phyloP scores from a whole-genome alignment of 2,888 invertebrate species.

The Pollenia labialis region DNA sequence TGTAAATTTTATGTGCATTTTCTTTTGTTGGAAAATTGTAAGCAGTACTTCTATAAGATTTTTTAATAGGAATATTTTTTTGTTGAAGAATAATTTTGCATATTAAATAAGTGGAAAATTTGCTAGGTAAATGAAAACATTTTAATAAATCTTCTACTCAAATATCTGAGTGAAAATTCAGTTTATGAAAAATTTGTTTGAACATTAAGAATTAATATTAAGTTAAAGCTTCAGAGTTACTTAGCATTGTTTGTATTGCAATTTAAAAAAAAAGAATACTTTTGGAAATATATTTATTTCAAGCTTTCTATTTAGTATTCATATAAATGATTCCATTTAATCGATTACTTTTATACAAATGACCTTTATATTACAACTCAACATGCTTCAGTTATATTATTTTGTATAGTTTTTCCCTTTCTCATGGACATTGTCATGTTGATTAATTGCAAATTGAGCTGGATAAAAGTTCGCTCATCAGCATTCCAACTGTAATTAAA shows the following conservation, averaged over 20 bases:
- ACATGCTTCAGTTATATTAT: not conserved
- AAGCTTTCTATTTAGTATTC: not conserved
- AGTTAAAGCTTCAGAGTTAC: no score
- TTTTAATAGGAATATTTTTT: constrained; percentile 4
- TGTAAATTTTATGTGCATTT: not conserved
- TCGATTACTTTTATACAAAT: constrained; percentile 20
- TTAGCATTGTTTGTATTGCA: not conserved
- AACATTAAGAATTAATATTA: no score
- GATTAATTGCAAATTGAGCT: constrained; percentile 23
- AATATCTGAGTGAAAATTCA: not conserved
- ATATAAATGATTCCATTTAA: not conserved
- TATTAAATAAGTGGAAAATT: constrained; percentile 64
- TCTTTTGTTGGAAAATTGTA: constrained; percentile 14
- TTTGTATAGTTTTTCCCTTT: not conserved
- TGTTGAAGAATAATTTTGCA: constrained; percentile 24
- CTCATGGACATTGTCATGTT: constrained; percentile 5
- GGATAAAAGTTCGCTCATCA: constrained; percentile 6
- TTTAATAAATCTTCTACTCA: not conserved
- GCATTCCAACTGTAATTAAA: constrained; percentile 25
- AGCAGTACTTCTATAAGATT: constrained; percentile 23
- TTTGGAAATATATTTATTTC: no score
- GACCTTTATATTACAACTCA: not conserved
- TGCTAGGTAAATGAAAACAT: not conserved
- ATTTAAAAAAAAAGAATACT: not conserved
- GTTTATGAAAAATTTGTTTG: no score